Base-by-base conservation (phyloP, 1,140 invertebrate genomes). In the Gyrodactylus salaris region DNA sequence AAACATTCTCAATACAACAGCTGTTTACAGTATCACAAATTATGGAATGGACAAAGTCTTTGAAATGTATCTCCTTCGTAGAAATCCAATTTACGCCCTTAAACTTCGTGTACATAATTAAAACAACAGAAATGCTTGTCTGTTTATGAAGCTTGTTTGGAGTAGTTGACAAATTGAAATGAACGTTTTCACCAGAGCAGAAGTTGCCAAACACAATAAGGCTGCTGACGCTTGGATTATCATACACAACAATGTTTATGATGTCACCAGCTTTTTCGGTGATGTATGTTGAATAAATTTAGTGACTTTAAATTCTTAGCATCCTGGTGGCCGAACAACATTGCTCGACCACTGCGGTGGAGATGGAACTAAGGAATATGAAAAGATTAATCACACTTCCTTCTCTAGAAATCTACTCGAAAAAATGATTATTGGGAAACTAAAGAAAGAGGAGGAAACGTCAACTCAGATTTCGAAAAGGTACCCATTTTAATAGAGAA, bases 251-350 rank as follows among this genome's bases (percentile, higher is more conserved):
- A 80, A 82, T 76, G 83, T 86, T 1, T 86, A 86, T 77, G 84
- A 86, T 77, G 82, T 86, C 0, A 84, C 84, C 0, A 83, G 84
- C 74, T 86, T 86, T 77, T 75, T 85, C 21, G 82, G 85, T 76
- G 85, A 85, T 79, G 83, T 84, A 78, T 78, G 77, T 16, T 54
- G 34, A 7, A 16, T 16, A 16, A 54, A n/a, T 54, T 54, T 54
- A 16, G n/a, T 54, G 7, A 54, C n/a, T 54, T n/a, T n/a, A n/a
- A n/a, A n/a, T n/a, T 54, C n/a, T n/a, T 54, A 54, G 34, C 34
- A 54, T 54, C 34, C 34, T 54, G 34, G 34, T 54, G 34, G 34
- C n/a, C 7, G n/a, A 54, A 54, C 34, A 16, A 54, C 34, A 16
- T n/a, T 54, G 7, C n/a, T 54, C 7, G 34, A 54, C 34, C 34